phyloP scores from a whole-genome alignment of 1,140 invertebrate genomes.

The Heterodera carotae region DNA sequence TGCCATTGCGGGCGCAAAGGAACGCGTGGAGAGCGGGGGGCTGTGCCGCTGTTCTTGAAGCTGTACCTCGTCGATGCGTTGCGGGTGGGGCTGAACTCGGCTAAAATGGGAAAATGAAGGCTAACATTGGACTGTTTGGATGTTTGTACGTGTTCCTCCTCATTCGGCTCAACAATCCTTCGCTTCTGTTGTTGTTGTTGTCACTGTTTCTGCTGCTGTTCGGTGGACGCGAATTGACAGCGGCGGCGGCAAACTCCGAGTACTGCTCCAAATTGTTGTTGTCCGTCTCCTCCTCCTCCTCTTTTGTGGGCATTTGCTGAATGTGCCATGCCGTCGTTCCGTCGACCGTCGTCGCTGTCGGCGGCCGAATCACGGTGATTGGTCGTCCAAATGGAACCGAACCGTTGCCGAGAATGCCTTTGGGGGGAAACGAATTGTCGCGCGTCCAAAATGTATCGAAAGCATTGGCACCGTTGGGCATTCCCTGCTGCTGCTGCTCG shows the following conservation, averaged over 20 bases:
- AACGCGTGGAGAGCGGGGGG: neutral
- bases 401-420: slow-evolving; percentile 26
- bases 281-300: neutral
- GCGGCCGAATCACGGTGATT: slow-evolving; percentile 18
- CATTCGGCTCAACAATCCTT: neutral
- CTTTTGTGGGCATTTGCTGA: neutral
- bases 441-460: too few relatives aligned
- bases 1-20: neutral
- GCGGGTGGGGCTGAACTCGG: neutral
- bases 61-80: neutral
- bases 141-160: neutral
- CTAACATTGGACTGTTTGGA: too few relatives aligned
- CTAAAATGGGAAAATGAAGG: neutral
- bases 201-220: neutral
- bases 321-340: neutral
- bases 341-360: neutral
- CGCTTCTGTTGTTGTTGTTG: too few relatives aligned
- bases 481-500: slow-evolving; percentile 5
- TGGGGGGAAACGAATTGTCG: too few relatives aligned
- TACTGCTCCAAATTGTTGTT: neutral
- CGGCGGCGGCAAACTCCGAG: too few relatives aligned
- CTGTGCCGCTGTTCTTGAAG: neutral
- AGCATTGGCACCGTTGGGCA: slow-evolving; percentile 10
- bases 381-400: slow-evolving; percentile 11
- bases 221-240: neutral